Percentiles rank a stretch among this genome's conserved stretches.
phyloP scores from a whole-genome alignment of 2,113 vertebrate species.

The Marmota monax region DNA sequence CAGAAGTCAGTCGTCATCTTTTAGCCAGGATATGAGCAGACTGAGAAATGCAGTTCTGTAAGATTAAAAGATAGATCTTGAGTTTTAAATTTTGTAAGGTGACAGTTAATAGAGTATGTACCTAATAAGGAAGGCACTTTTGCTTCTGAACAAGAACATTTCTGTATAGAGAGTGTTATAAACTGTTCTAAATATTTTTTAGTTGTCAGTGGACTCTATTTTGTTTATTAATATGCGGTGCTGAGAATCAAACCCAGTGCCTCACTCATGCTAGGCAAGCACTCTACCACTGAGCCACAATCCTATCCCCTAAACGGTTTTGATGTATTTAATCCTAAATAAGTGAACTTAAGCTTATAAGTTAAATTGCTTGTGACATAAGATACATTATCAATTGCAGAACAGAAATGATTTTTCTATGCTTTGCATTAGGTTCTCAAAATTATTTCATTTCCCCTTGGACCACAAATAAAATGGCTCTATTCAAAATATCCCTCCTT shows the following conservation, averaged over 20 bases:
- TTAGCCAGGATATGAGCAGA: background rate
- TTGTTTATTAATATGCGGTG: no score
- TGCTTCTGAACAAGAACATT: background rate
- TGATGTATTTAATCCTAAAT: constrained; percentile 50
- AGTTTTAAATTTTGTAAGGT: background rate
- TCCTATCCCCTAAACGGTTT: background rate
- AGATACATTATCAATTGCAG: constrained; percentile 66
- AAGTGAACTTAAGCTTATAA: constrained; percentile 51
- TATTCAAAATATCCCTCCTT: background rate
- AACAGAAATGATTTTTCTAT: constrained; percentile 61
- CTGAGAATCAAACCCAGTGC: no score
- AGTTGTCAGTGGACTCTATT: no score
- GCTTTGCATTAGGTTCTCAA: constrained; percentile 51
- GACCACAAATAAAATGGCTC: background rate
- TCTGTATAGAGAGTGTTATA: background rate
- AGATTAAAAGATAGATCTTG: background rate
- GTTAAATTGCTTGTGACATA: constrained; percentile 50
- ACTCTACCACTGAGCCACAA: no score
- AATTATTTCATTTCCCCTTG: constrained; percentile 80
- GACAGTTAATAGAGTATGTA: background rate
- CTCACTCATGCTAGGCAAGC: no score
- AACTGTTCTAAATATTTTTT: no score
- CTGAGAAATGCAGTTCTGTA: constrained; percentile 56
- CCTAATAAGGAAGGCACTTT: constrained; percentile 12
- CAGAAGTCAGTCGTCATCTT: constrained; percentile 12